Evolutionary conservation across 2,888 invertebrate species (phyloP).

Genomic region (Acanthococcus lagerstroemiae): DNA sequence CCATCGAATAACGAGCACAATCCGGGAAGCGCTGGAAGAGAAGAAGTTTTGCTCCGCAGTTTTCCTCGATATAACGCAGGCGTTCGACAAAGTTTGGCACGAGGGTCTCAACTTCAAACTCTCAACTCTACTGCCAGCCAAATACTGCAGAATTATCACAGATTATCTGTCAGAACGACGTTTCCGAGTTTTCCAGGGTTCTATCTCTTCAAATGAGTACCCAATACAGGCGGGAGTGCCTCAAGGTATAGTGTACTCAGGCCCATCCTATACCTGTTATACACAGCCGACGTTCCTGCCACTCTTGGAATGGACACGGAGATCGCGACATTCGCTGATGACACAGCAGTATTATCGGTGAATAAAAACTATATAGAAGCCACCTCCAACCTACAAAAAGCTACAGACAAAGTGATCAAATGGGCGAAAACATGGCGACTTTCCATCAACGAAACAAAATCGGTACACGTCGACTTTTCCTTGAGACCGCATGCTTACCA

Average conservation of each 20-base stretch:
- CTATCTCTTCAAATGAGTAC: not conserved
- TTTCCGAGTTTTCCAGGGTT: not conserved
- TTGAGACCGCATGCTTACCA: too few relatives aligned
- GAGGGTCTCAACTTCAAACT: not conserved
- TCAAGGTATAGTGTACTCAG: not conserved
- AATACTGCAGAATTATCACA: not conserved
- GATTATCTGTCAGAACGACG: too few relatives aligned
- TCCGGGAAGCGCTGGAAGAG: not conserved
- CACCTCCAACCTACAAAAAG: too few relatives aligned
- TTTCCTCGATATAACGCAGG: not conserved
- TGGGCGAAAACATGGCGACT: too few relatives aligned
- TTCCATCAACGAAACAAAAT: too few relatives aligned
- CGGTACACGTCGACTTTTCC: too few relatives aligned
- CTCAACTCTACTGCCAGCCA: not conserved
- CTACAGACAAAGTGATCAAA: too few relatives aligned
- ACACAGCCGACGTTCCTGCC: not conserved
- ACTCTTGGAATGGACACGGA: not conserved
- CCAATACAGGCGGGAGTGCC: not conserved
- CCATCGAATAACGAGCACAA: not conserved
- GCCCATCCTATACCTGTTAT: not conserved
- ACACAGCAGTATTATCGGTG: not conserved
- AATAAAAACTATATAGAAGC: not conserved
- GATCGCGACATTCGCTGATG: not conserved
- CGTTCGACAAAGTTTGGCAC: not conserved
- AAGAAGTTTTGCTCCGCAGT: not conserved